Evolutionary conservation across 1,140 invertebrate species (phyloP).

Genomic region (Popillia japonica): DNA sequence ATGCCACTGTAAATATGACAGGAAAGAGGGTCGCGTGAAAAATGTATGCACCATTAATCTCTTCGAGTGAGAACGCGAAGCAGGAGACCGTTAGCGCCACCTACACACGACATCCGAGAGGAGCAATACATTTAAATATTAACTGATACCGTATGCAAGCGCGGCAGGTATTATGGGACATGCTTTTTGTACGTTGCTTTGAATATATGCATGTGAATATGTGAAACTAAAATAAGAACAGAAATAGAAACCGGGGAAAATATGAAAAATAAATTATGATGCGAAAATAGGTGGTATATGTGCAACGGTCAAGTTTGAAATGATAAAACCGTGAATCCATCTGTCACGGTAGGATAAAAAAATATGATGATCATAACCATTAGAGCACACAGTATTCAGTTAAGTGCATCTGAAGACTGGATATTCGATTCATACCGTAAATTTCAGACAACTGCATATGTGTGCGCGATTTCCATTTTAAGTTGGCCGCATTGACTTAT

Average conservation of each 20-base stretch:
- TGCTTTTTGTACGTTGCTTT: neutral
- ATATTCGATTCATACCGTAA: no score
- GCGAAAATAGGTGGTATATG: no score
- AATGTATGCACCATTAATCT: slow-evolving; percentile 15
- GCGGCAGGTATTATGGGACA: neutral
- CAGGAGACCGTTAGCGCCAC: neutral
- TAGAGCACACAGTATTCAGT: no score
- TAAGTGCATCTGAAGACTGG: no score
- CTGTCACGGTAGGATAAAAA: no score
- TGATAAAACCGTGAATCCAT: no score
- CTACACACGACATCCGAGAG: neutral
- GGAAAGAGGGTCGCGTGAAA: slow-evolving; percentile 8
- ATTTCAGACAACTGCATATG: neutral
- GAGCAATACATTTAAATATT: slow-evolving; percentile 19
- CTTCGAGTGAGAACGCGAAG: neutral
- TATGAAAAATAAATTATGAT: no score
- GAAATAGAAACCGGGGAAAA: no score
- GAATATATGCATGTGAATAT: neutral
- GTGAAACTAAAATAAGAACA: no score
- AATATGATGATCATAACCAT: no score
- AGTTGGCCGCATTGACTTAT: neutral
- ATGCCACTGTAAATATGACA: slow-evolving; percentile 8
- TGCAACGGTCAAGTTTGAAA: no score
- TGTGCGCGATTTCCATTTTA: neutral
- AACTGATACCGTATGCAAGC: neutral